Conservation (phyloP, 2,888 invertebrate genomes). For the Phlogophora meticulosa region DNA sequence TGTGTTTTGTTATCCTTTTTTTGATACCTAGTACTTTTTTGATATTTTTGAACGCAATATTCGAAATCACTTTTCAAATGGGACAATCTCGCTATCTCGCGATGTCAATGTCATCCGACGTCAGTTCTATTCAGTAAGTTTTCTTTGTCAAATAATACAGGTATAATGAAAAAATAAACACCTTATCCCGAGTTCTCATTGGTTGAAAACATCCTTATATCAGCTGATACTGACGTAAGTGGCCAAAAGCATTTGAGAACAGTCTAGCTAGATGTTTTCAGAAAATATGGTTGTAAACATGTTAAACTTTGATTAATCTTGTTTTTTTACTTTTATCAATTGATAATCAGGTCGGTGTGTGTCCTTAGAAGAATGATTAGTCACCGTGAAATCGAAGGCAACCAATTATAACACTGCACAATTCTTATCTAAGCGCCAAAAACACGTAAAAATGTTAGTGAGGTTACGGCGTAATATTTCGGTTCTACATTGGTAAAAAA, state of each 20-base stretch:
- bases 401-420: conserved; percentile 36
- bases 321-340: conserved; percentile 42
- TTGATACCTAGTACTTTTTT: background rate
- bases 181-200: conserved; percentile 16
- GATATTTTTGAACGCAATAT: conserved; percentile 40
- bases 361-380: conserved; percentile 27
- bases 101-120: conserved; percentile 26
- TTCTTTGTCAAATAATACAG: conserved; percentile 4
- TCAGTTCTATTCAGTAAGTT: conserved; percentile 23
- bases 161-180: rapidly evolving
- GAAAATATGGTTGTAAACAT: conserved; percentile 52
- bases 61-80: conserved; percentile 15
- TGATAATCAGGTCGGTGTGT: conserved; percentile 28
- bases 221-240: conserved; percentile 45
- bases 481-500: conserved; percentile 55
- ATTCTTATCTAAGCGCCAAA: conserved; percentile 54
- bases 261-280: conserved; percentile 5
- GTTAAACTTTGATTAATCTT: conserved; percentile 25
- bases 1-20: background rate
- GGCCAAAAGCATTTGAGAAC: conserved; percentile 2
- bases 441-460: conserved; percentile 61
- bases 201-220: rapidly evolving
- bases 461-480: conserved; percentile 63
- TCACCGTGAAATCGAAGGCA: conserved; percentile 18
- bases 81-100: background rate